Conservation (phyloP, 2,113 vertebrate genomes). For the Carettochelys insculpta region DNA sequence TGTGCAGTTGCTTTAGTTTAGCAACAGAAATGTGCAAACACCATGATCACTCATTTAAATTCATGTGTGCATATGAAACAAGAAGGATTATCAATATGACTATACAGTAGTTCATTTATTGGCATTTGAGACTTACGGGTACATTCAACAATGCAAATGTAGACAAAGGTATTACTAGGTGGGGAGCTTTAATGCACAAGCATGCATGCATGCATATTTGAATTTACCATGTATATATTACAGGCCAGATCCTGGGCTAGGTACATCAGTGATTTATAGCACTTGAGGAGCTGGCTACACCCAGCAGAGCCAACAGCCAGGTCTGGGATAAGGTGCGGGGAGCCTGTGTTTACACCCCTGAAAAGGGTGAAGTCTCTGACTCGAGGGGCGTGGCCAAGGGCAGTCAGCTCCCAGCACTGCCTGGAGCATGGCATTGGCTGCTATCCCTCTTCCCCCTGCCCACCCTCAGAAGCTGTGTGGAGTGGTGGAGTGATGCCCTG, state of each 20-base stretch:
- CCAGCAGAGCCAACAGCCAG: too few species aligned
- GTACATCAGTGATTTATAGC: not conserved
- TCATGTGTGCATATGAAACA: conserved; percentile 30
- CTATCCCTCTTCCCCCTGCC: too few species aligned
- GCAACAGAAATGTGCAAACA: conserved; percentile 15
- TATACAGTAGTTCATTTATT: conserved; percentile 58
- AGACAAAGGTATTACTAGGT: conserved; percentile 52
- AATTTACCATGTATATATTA: conserved; percentile 41
- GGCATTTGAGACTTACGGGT: conserved; percentile 56
- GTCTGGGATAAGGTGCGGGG: too few species aligned
- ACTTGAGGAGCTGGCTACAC: not conserved
- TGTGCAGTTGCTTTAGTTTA: conserved; percentile 45
- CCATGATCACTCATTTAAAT: conserved; percentile 4
- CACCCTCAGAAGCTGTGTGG: too few species aligned
- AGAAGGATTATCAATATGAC: conserved; percentile 36
- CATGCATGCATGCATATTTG: conserved; percentile 46
- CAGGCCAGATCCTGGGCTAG: not conserved
- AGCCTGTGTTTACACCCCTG: too few species aligned
- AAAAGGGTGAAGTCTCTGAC: too few species aligned
- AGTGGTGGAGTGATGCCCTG: too few species aligned
- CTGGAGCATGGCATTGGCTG: too few species aligned
- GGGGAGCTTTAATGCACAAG: conserved; percentile 37
- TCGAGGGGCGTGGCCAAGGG: too few species aligned
- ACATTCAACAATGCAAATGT: conserved; percentile 47
- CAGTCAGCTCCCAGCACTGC: too few species aligned